phyloP scores from a whole-genome alignment of 2,113 vertebrate genomes.

The Semicossyphus pulcher region DNA sequence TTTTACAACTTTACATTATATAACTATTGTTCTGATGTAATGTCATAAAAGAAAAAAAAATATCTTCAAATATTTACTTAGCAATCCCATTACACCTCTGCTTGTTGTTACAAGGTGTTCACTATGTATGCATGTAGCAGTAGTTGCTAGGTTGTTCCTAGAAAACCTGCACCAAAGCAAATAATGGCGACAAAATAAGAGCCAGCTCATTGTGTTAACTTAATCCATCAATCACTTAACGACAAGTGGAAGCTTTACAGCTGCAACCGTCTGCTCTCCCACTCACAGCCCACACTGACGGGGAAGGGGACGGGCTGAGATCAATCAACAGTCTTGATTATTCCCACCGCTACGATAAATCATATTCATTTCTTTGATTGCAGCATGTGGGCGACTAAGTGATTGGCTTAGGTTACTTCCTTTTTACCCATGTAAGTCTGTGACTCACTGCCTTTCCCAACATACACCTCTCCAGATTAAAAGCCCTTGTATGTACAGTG shows the following conservation, averaged over 20 bases:
- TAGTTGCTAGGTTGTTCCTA: neutral
- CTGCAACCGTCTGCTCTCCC: slow-evolving; percentile 44
- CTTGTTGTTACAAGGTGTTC: neutral
- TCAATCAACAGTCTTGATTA: slow-evolving; percentile 33
- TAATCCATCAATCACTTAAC: neutral
- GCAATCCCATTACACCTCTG: no score
- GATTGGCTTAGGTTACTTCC: slow-evolving; percentile 27
- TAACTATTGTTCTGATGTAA: no score
- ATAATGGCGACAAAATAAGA: neutral
- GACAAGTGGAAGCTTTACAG: neutral
- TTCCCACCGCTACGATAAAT: slow-evolving; percentile 36
- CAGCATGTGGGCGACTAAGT: slow-evolving; percentile 27
- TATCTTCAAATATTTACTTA: no score
- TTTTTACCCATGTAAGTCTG: slow-evolving; percentile 6
- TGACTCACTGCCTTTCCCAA: slow-evolving; percentile 66
- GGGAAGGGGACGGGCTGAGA: slow-evolving; percentile 17
- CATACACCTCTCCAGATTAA: slow-evolving; percentile 30
- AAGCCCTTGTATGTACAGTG: neutral
- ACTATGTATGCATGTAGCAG: neutral
- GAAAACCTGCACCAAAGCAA: slow-evolving; percentile 2
- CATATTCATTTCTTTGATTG: slow-evolving; percentile 24
- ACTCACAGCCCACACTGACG: slow-evolving; percentile 33
- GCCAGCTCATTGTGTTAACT: neutral
- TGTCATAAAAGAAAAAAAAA: no score
- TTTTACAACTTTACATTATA: no score